Percentiles rank a stretch among this genome's conserved stretches.
Conservation (phyloP, 2,888 invertebrate genomes). For the Hypercompe scribonia region DNA sequence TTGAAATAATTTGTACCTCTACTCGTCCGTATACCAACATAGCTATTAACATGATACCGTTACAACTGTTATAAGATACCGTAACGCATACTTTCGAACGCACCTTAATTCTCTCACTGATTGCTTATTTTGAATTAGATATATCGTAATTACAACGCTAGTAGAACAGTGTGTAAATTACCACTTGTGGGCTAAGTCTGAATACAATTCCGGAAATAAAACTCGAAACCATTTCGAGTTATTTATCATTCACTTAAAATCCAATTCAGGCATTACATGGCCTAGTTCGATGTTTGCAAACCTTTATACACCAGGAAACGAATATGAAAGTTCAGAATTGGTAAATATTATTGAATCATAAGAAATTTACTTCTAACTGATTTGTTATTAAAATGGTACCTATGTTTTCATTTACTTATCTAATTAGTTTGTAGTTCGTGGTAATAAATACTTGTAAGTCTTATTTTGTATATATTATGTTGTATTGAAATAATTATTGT, state of each 20-base stretch:
- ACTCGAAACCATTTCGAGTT: neutral
- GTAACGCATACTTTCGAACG: neutral
- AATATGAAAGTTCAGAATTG: neutral
- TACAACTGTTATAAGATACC: neutral
- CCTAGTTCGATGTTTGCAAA: neutral
- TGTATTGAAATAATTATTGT: neutral
- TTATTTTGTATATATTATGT: neutral
- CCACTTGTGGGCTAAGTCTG: constrained; percentile 4
- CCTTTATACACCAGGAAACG: neutral
- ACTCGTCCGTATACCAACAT: neutral
- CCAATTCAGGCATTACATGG: neutral
- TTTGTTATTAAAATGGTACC: no score
- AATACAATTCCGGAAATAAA: neutral
- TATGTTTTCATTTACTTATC: neutral
- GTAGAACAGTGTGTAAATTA: neutral
- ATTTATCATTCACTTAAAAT: neutral
- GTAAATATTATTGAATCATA: neutral
- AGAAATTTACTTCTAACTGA: no score
- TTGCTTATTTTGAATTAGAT: constrained; percentile 4
- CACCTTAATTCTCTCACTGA: neutral
- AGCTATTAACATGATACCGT: neutral
- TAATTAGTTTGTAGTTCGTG: neutral
- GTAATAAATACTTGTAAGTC: neutral
- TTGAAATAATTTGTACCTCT: neutral
- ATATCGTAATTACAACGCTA: neutral